Evolutionary conservation across 2,113 vertebrate genomes (phyloP), one percentile per base, ranked within the genome.

Genomic region (Galemys pyrenaicus): DNA sequence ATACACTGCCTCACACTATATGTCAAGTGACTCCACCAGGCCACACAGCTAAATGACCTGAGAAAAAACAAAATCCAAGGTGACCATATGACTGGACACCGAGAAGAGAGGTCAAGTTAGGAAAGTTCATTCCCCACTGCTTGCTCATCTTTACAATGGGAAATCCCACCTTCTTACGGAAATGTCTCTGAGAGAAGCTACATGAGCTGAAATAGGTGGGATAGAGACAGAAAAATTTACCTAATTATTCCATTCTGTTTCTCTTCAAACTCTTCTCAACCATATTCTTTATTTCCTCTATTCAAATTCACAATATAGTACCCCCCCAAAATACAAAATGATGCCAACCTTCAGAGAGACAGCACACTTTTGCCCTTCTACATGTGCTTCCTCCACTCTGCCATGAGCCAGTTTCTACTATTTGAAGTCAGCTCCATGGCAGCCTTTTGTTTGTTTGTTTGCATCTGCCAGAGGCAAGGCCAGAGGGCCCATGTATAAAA

Each of bases 381-480:
- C 46, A 0, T 15, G 32, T 6, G 44, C 3, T n/a, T 96, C 94
- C 51, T 82, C 94, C 60, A 95, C 94, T 89, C 95, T 95, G 96
- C 94, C 0, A 90, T 87, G 95, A 97, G 97, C 96, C 84, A 1
- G 96, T 96, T 97, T 97, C 94, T 96, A 96, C 97, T 94, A 84
- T 91, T 92, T 37, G 96, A 97, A 97, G 97, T 97, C 96, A 96
- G 79, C 0, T 82, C 96, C 54, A 83, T 97, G 94, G 17, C 95
- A 96, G 96, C 96, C 90, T 98, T 98, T 98, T 97, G 95, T 87
- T 97, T 97, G 96, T 94, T 96, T 95, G 96, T 97, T 91, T 97
- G 97, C 96, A 98, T 96, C 97, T 98, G 98, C 98, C 96, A 95
- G 92, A 96, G 97, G 98, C 98, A 68, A 97, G 91, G 75, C 97